phyloP scores from a whole-genome alignment of 2,113 vertebrate genomes.

The Psilopogon haemacephalus region DNA sequence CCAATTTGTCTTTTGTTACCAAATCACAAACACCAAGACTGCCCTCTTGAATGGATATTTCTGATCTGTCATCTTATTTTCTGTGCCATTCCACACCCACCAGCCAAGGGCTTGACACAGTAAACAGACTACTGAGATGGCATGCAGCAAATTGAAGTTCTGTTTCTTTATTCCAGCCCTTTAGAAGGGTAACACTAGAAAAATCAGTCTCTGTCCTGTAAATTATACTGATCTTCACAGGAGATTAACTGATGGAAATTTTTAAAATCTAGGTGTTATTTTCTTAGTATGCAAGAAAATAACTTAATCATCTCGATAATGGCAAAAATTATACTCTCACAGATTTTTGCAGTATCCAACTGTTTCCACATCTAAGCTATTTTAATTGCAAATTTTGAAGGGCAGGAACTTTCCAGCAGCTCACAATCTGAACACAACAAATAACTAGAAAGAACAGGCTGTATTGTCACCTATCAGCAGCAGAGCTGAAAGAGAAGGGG shows the following conservation, averaged over 20 bases:
- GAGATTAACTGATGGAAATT: background rate
- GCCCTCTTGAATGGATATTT: background rate
- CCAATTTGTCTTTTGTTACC: background rate
- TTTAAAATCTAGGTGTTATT: background rate
- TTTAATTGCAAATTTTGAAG: constrained; percentile 9
- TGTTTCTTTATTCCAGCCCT: background rate
- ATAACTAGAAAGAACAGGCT: background rate
- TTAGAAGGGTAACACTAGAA: background rate
- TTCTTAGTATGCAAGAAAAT: background rate
- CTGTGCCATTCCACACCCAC: background rate
- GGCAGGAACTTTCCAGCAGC: background rate
- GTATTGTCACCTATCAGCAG: background rate
- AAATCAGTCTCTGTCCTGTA: background rate
- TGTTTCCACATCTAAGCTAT: background rate
- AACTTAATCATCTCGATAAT: background rate
- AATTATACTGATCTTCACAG: background rate
- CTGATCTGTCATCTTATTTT: background rate
- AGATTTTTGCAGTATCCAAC: background rate
- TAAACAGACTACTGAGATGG: background rate
- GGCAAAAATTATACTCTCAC: background rate
- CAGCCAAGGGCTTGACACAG: background rate
- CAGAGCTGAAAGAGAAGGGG: background rate
- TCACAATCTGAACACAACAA: background rate
- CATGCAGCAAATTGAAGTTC: background rate
- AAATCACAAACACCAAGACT: background rate